Base-by-base conservation (phyloP, 2,113 vertebrate species). In the Sander lucioperca region DNA sequence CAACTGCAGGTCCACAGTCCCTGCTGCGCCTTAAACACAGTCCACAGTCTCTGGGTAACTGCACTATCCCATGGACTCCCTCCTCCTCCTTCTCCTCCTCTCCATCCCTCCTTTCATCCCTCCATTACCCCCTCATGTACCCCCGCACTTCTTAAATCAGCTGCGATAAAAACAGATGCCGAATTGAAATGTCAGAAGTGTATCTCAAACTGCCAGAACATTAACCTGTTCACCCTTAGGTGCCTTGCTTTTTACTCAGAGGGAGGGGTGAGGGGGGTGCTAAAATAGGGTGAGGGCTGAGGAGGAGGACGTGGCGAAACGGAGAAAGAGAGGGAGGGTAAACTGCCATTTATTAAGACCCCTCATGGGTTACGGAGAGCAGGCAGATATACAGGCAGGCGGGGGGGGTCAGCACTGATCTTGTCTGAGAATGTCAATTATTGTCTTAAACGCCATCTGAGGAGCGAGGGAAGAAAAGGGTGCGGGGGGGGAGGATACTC, bases 161-260 rank as follows among this genome's bases (percentile, higher is more conserved):
- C 90, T 67, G 74, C 75, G 87, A 95, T 95, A 94, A 94, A 95
- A 95, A 95, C 92, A 94, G 93, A 94, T 91, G 91, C 89, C 66
- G 77, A 92, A 95, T 93, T 94, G 93, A 96, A 96, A 96, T 95
- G 94, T 95, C 95, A 96, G 77, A 82, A 92, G 94, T 91, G 86
- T 95, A 95, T 96, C 95, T 95, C 94, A 94, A 94, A 95, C 95
- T 94, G 95, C 94, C 93, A 95, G 91, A 93, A 87, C 93, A 96
- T 96, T 95, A 95, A 96, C 95, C 94, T 93, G 88, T 76, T 94
- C 91, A 94, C 93, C 94, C 88, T 83, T 79, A 76, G 82, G 84
- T 92, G 90, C 76, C 89, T 82, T 71, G 74, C 84, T 91, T 91
- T 91, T 91, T 91, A 87, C 86, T 74, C 63, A 65, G 76, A 66